Evolutionary conservation across 2,888 invertebrate genomes (phyloP), one percentile per base, ranked within the genome.

Genomic region (Lobophora halterata): DNA sequence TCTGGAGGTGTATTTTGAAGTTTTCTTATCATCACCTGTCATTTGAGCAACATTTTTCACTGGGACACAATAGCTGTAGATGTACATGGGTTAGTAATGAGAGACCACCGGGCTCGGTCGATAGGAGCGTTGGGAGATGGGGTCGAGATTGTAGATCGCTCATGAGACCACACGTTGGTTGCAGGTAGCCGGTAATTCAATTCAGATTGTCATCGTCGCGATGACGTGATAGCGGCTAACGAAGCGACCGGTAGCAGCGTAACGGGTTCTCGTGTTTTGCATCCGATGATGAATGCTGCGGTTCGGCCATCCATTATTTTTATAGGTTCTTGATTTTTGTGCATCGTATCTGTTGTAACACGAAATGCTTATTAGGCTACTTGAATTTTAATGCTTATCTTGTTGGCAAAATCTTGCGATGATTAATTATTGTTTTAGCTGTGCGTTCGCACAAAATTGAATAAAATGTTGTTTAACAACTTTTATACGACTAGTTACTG

Each of bases 161-260:
- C 64, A 68, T 64, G 66, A 73, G 85, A 86, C 87, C 87, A 87
- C 87, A 87, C 86, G 73, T 69, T 73, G 69, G 79, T 70, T 67
- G 73, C 83, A 83, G 82, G 86, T 83, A 85, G 85, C 77, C 71
- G 61, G 85, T 82, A 78, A 82, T 85, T 85, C 81, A 81, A 87
- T 82, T 78, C 72, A 79, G 87, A 87, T 87, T 87, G 87, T 87
- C 87, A 85, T 87, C 85, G 74, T 74, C 64, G 64, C 69, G 82
- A 83, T 83, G 79, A 80, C 70, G 76, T 74, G 85, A 86, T 85
- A 82, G 67, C 48, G 45, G 65, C 77, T 86, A 86, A 87, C 85
- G 85, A 86, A 85, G 81, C 78, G 73, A 73, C 61, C 73, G 64
- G 82, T 83, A 82, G 82, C 80, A 23, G 61, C 32, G 54, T 75